Evolutionary conservation across 2,797 vertebrate genomes (phyloP).

Genomic region (Meda fulgida): DNA sequence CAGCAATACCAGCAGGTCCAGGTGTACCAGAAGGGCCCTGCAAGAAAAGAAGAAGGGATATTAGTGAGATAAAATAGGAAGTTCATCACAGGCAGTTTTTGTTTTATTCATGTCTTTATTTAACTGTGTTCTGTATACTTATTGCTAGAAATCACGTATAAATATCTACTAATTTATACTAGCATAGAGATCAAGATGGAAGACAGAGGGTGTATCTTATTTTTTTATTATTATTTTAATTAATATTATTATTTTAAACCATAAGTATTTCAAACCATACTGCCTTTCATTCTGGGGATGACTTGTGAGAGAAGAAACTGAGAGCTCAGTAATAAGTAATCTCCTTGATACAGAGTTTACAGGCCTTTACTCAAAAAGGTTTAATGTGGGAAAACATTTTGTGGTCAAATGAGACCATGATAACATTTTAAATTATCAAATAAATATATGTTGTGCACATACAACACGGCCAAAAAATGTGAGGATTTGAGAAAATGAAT

Average conservation of each 20-base stretch:
- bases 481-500: background rate
- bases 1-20: conserved; percentile 90
- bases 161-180: background rate
- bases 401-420: background rate
- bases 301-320: background rate
- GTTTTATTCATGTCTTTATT: background rate
- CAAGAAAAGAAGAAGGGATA: conserved; percentile 26
- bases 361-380: background rate
- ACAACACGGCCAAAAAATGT: background rate
- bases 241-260: background rate
- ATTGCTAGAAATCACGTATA: background rate
- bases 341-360: background rate
- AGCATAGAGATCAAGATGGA: background rate
- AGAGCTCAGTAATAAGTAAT: conserved; percentile 1
- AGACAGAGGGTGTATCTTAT: background rate
- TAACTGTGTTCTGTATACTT: background rate
- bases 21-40: conserved; percentile 87
- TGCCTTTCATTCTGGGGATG: background rate
- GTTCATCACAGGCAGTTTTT: conserved; percentile 1
- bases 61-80: background rate
- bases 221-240: no score
- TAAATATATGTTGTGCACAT: background rate
- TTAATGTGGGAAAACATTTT: background rate
- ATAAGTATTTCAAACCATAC: background rate
- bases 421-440: background rate